phyloP scores from a whole-genome alignment of 2,113 vertebrate genomes.

The Vidua chalybeata region DNA sequence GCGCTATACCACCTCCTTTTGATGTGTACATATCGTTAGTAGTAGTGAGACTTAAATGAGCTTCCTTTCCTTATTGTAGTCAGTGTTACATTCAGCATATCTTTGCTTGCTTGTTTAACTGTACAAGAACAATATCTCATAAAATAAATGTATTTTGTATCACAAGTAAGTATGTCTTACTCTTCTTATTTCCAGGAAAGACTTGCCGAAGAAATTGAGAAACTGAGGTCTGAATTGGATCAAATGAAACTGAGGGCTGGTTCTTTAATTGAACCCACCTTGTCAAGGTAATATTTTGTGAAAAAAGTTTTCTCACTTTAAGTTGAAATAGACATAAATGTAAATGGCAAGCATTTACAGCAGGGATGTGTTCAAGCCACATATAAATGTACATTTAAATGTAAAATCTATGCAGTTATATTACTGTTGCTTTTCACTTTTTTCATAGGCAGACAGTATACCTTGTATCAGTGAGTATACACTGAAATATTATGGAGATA shows the following conservation, averaged over 20 bases:
- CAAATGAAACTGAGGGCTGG: conserved; percentile 91
- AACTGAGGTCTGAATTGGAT: conserved; percentile 91
- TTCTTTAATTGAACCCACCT: conserved; percentile 91
- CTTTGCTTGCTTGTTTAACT: background rate
- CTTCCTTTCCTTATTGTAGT: background rate
- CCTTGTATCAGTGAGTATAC: background rate
- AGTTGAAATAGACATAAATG: background rate
- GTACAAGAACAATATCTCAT: background rate
- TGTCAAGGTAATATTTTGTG: conserved; percentile 85
- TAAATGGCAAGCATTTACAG: background rate
- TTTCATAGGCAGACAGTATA: background rate
- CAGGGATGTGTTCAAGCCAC: background rate
- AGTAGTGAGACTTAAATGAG: background rate
- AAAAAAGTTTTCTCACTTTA: background rate
- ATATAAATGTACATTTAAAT: background rate
- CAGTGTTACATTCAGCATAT: background rate
- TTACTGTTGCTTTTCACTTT: background rate
- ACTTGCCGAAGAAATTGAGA: conserved; percentile 94
- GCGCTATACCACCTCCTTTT: background rate
- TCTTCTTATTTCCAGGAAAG: conserved; percentile 80
- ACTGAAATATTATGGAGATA: background rate
- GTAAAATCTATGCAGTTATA: background rate
- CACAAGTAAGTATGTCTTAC: background rate
- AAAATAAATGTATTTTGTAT: background rate
- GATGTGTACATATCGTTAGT: accelerated